Evolutionary conservation across 2,797 vertebrate genomes (phyloP).

Genomic region (Chaunax sp.): DNA sequence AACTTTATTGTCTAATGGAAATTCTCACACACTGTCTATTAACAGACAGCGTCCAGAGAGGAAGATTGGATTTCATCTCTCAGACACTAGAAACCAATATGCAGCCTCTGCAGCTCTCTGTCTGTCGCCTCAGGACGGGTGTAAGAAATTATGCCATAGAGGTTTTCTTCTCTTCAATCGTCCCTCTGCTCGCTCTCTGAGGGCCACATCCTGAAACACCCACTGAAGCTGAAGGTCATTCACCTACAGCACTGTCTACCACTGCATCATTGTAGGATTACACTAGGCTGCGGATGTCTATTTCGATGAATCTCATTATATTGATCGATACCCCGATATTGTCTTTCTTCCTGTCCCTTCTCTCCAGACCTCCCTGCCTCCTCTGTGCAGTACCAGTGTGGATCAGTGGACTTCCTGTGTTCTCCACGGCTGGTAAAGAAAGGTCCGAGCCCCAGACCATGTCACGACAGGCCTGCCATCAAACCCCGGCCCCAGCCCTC

Average conservation of each 20-base stretch:
- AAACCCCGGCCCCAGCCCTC: constrained; percentile 80
- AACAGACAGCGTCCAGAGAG: constrained; percentile 19
- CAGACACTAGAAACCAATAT: constrained; percentile 46
- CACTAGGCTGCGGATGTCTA: not conserved
- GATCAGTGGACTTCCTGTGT: constrained; percentile 80
- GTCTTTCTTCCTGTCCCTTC: constrained; percentile 7
- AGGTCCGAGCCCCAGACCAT: constrained; percentile 76
- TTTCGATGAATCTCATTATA: constrained; percentile 22
- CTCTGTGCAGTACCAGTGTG: constrained; percentile 81
- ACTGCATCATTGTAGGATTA: constrained; percentile 34
- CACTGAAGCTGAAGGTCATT: constrained; percentile 63
- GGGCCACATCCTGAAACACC: constrained; percentile 25
- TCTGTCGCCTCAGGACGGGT: constrained; percentile 43
- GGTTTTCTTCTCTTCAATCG: constrained; percentile 35
- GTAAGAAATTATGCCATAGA: constrained; percentile 46
- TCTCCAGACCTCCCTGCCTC: constrained; percentile 81
- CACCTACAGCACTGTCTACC: constrained; percentile 6
- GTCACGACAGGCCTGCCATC: constrained; percentile 80
- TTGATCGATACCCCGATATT: constrained; percentile 30
- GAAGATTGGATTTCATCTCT: constrained; percentile 44
- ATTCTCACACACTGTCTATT: constrained; percentile 19
- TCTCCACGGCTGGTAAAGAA: constrained; percentile 76
- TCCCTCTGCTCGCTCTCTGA: constrained; percentile 29
- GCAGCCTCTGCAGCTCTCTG: constrained; percentile 29
- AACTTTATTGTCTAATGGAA: not conserved